Percentiles rank a stretch among this genome's conserved stretches.
These are phyloP conservation scores for Pinna nobilis DNA, from an alignment of 1,140 invertebrate species.

Conservation along the genomic window DNA sequence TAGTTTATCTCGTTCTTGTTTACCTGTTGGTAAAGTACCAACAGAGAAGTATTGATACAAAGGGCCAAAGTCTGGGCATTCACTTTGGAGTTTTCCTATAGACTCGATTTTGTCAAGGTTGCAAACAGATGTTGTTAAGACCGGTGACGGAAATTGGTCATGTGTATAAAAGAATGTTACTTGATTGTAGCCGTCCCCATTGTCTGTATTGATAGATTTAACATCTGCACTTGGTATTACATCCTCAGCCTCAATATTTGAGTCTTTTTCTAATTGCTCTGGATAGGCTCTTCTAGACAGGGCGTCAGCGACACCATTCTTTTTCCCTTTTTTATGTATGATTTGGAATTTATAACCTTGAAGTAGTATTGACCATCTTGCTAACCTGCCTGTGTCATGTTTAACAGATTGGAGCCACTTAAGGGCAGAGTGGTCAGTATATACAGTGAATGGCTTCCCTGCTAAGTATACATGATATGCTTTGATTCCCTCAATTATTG, in stretches of 20 bases:
- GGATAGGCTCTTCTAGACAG: slow-evolving; percentile 15
- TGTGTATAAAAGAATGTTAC: not conserved
- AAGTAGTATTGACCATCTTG: slow-evolving; percentile 31
- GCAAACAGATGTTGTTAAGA: not conserved
- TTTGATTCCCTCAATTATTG: slow-evolving; percentile 43
- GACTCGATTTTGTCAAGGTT: not conserved
- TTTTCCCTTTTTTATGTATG: not conserved
- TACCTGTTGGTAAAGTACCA: slow-evolving; percentile 17
- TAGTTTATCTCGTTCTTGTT: not conserved
- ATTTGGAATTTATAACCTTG: slow-evolving; percentile 21
- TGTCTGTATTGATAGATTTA: not conserved
- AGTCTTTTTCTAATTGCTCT: not conserved
- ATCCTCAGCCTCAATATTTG: not conserved
- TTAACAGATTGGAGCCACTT: slow-evolving; percentile 34
- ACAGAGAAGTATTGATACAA: slow-evolving; percentile 18
- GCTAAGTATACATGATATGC: slow-evolving; percentile 37
- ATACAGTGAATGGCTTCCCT: slow-evolving; percentile 25
- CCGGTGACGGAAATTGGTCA: not conserved
- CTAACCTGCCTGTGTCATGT: slow-evolving; percentile 5
- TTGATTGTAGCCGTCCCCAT: not conserved
- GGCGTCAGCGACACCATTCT: slow-evolving; percentile 4
- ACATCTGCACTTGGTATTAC: not conserved
- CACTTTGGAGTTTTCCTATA: slow-evolving; percentile 21
- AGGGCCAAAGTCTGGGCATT: slow-evolving; percentile 37
- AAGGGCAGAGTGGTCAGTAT: slow-evolving; percentile 37